Evolutionary conservation across 2,113 vertebrate species (phyloP), one percentile per base, ranked within the genome.

Genomic region (Nannobrachium achirus): DNA sequence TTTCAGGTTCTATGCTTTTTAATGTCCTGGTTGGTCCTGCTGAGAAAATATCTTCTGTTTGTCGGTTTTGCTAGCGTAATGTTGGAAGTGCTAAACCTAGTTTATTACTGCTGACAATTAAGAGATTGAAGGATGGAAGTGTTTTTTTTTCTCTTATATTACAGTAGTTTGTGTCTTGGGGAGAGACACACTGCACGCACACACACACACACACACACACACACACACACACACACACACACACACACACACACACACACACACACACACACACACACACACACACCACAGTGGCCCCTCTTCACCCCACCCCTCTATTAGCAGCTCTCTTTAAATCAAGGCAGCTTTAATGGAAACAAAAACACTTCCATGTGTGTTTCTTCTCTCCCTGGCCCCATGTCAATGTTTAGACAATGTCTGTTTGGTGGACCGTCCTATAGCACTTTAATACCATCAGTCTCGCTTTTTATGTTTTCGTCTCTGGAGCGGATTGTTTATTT

Each of bases 111-210:
- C 61, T 6, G n/a, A 25, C 40, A 55, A 71, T 63, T 52, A 60
- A 50, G 15, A 56, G 63, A 39, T 33, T 33, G 68, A 56, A 66
- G 46, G 64, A n/a, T n/a, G n/a, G 86, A 88, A 76, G 20, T 39
- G 40, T 7, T 71, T 83, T 56, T 84, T 83, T 87, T 75, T 74
- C 66, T 65, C 71, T 66, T 39, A 58, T 70, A 80, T 83, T 60
- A 41, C 20, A 14, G 63, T 72, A 69, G 66, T 56, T 63, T 63
- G 63, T 65, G 53, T 79, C 75, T 86, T 72, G 18, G 59, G 59
- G 64, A 52, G 69, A 56, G 41, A 62, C 15, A 15, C n/a, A 20
- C 41, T n/a, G 4, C 20, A 25, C 20, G 4, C 20, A 25, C 20
- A 25, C 20, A 25, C 20, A 4, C 4, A 25, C 20, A 25, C 20